Base-by-base conservation (phyloP, 2,888 invertebrate genomes). In the Caenorhabditis sinica region DNA sequence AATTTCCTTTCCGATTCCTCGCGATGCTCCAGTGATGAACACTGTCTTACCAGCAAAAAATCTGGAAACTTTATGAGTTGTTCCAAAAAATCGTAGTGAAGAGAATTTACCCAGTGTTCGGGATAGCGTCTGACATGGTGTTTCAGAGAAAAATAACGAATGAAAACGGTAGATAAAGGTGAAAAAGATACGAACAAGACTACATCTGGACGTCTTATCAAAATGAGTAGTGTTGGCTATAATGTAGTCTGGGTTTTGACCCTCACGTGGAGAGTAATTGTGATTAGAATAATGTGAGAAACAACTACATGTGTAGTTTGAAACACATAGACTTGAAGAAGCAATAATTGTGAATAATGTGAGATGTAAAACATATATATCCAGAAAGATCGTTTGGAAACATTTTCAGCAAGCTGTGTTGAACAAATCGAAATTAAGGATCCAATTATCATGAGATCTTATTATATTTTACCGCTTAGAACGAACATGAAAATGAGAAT, bases 1-100 rank as follows among this genome's bases (percentile, higher is more conserved):
- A 53, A 88, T 88, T 53, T 88, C 88, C 63, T 88, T 88, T 23
- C 88, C 88, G 28, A 88, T 88, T 56, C 88, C 88, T 15, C 88
- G 81, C 15, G 88, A 88, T 1, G 88, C 86, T 4, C 88, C 88
- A n/a, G 83, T 87, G 61, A 88, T 88, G 20, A 88, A 60, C 11
- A 83, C 86, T 2, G 88, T 88, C 43, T 80, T 77, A 13, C 88
- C 88, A 20, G 77, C 68, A 51, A 88, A 88, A 17, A 77, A 76
- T 15, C 88, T 88, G 71, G 58, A 83, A 71, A 5, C 20, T 49
- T 20, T 23, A 1, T 33, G 40, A 43, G 15, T 13, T 1, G 15
- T 56, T 23, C 40, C n/a, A n/a, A n/a, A n/a, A n/a, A n/a, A n/a
- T 25, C 1, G 3, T 30, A 45, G 1, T 13, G 11, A 1, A 30